Evolutionary conservation across 37 sponge, comb jelly and placozoan genomes (phyloP).

Genomic region (Eunapius fragilis): DNA sequence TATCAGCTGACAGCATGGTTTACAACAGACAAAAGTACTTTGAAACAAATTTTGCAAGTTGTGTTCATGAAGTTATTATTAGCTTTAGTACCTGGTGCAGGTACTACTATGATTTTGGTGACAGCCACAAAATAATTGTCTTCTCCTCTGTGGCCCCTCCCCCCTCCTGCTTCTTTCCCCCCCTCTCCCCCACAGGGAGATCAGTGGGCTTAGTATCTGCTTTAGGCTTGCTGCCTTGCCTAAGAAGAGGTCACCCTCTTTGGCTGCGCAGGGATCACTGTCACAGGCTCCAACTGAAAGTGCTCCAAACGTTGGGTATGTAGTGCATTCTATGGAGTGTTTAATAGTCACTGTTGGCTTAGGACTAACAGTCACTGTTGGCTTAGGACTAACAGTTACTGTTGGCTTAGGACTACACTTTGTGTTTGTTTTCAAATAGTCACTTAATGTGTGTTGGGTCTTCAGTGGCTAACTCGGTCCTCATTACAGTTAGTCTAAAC

Average conservation of each 20-base stretch:
- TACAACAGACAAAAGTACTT: no score
- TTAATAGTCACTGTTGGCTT: neutral
- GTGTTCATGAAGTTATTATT: neutral
- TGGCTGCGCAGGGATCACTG: neutral
- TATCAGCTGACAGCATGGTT: no score
- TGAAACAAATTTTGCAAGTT: neutral
- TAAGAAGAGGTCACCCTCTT: constrained; percentile 22
- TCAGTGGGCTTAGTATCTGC: constrained; percentile 72
- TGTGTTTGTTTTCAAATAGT: no score
- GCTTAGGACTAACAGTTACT: no score
- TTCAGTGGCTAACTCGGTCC: no score
- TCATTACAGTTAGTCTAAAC: no score
- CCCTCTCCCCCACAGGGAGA: constrained; percentile 43
- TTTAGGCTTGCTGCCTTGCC: constrained; percentile 37
- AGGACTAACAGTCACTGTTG: no score
- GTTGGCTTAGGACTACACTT: no score
- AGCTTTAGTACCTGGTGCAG: neutral
- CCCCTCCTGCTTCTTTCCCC: no score
- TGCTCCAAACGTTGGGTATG: neutral
- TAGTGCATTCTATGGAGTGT: neutral
- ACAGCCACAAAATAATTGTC: neutral
- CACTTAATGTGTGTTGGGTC: no score
- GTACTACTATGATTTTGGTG: constrained; percentile 46
- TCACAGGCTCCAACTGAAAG: neutral
- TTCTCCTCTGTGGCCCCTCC: neutral